phyloP scores from a whole-genome alignment of 1,140 invertebrate genomes.

The Araneus ventricosus region DNA sequence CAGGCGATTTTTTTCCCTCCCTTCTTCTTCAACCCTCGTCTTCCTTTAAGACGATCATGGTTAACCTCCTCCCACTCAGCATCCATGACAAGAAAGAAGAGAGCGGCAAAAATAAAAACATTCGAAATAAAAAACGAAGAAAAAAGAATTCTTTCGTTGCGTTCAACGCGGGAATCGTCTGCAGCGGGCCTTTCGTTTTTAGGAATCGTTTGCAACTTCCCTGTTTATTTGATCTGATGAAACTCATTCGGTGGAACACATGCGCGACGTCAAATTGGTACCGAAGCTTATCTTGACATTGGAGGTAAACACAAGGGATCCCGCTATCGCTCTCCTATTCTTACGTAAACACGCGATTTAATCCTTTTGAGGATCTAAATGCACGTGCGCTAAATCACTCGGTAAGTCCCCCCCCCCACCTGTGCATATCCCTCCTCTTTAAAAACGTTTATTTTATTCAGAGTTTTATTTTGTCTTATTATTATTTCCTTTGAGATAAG shows the following conservation, averaged over 20 bases:
- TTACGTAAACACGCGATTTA: constrained; percentile 35
- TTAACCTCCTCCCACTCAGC: constrained; percentile 40
- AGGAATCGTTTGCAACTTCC: constrained; percentile 31
- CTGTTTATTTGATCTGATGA: constrained; percentile 43
- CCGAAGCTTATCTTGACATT: constrained; percentile 39
- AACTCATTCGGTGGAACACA: background rate
- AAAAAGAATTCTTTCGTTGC: background rate
- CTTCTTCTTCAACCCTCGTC: constrained; percentile 5
- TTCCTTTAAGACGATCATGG: constrained; percentile 36
- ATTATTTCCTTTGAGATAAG: background rate
- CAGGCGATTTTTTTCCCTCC: constrained; percentile 13
- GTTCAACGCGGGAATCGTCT: background rate
- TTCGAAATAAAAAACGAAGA: background rate
- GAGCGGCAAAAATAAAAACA: background rate
- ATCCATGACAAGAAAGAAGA: background rate
- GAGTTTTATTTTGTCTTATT: background rate
- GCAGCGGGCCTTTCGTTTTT: background rate
- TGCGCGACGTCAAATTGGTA: constrained; percentile 37
- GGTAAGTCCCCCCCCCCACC: background rate
- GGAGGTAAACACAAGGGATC: background rate
- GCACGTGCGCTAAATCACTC: constrained; percentile 36
- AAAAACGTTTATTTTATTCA: background rate
- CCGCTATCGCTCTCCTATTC: background rate
- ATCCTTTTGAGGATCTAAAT: constrained; percentile 38
- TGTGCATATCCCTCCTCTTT: background rate